Conservation (phyloP, 1,140 invertebrate genomes). For the Drusus annulatus region DNA sequence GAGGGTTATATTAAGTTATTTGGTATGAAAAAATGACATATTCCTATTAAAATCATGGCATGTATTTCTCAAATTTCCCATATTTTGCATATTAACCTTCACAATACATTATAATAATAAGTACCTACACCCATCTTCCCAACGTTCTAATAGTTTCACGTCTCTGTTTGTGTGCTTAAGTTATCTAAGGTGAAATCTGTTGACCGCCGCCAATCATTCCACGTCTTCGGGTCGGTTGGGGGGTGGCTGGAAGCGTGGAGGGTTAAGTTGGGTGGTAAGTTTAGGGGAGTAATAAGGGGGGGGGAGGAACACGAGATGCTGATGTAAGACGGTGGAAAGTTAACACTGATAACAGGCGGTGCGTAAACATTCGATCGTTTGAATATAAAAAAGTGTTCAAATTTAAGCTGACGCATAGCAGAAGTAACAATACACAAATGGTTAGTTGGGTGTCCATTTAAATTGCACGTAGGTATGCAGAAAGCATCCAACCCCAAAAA, state of each 20-base stretch:
- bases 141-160: background rate
- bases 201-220: conserved; percentile 18
- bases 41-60: too few relatives aligned
- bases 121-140: background rate
- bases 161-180: conserved; percentile 8
- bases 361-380: background rate
- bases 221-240: background rate
- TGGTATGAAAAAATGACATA: too few relatives aligned
- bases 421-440: too few relatives aligned
- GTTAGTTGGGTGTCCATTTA: too few relatives aligned
- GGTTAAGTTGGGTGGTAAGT: too few relatives aligned
- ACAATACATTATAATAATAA: background rate
- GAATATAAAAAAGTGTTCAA: too few relatives aligned
- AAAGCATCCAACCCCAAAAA: too few relatives aligned
- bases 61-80: too few relatives aligned
- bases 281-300: background rate
- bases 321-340: conserved; percentile 10
- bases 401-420: too few relatives aligned
- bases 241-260: background rate
- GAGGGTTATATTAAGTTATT: too few relatives aligned
- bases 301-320: conserved; percentile 5
- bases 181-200: conserved; percentile 28
- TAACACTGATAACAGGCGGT: conserved; percentile 12
- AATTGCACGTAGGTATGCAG: too few relatives aligned
- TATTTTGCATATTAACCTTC: too few relatives aligned